phyloP scores from a whole-genome alignment of 2,113 vertebrate genomes.

The Bagarius yarrelli region DNA sequence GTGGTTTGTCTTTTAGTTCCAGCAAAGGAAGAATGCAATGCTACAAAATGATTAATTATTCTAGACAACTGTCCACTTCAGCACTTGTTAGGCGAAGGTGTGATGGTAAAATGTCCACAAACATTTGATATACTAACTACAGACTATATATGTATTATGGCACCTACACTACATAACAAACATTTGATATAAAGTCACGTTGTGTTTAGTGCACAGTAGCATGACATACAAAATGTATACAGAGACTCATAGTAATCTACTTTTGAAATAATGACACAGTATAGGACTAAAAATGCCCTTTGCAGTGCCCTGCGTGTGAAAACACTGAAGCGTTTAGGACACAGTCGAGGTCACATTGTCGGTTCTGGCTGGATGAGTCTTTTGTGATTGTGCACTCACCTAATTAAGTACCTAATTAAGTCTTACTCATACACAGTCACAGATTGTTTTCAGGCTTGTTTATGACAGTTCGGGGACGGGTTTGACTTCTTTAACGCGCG shows the following conservation, averaged over 20 bases:
- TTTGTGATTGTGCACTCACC: slow-evolving; percentile 21
- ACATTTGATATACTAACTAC: too few species aligned
- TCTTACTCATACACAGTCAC: slow-evolving; percentile 25
- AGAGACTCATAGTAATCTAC: too few species aligned
- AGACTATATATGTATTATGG: background rate
- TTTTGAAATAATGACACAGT: background rate
- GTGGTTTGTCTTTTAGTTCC: too few species aligned
- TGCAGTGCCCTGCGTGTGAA: background rate
- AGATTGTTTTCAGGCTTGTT: slow-evolving; percentile 31
- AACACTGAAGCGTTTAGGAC: background rate
- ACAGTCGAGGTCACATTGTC: background rate
- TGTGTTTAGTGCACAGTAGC: background rate
- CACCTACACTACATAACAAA: background rate
- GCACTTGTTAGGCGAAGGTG: too few species aligned
- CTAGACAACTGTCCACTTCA: too few species aligned
- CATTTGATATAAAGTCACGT: background rate
- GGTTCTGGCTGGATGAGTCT: slow-evolving; percentile 3
- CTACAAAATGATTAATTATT: too few species aligned
- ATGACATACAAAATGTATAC: too few species aligned
- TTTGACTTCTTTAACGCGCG: slow-evolving; percentile 1
- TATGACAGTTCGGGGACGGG: slow-evolving; percentile 24
- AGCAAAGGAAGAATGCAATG: too few species aligned
- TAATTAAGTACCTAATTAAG: slow-evolving; percentile 33
- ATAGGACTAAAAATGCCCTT: background rate
- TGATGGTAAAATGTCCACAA: too few species aligned